Conservation (phyloP, 2,113 vertebrate species). For the Hassar affinis region DNA sequence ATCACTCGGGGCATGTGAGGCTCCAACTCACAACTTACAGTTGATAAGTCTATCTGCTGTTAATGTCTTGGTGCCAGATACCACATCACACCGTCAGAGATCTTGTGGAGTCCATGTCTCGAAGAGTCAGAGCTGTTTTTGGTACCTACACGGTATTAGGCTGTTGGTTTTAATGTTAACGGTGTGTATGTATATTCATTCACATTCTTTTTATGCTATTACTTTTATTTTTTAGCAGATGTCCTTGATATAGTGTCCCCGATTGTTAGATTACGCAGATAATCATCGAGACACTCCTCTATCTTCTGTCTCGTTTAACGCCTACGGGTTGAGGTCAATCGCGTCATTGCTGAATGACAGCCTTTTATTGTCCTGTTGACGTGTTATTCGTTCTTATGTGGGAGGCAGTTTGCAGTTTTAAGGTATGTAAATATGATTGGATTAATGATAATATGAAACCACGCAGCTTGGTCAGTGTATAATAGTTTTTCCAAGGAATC, state of each 20-base stretch:
- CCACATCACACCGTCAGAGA: no score
- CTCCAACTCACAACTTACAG: no score
- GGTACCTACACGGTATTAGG: no score
- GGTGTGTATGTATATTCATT: no score
- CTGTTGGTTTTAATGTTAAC: no score
- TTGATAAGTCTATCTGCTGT: no score
- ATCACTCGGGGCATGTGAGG: no score
- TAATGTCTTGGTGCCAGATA: no score
- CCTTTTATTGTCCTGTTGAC: background rate
- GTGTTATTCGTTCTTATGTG: background rate
- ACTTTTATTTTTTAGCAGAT: background rate
- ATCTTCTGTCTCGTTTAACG: conserved; percentile 15
- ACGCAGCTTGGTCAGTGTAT: background rate
- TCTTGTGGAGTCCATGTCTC: no score
- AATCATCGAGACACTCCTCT: background rate
- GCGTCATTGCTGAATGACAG: background rate
- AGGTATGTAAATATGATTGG: background rate
- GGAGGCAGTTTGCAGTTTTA: background rate
- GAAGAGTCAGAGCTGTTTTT: no score
- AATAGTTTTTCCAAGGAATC: background rate
- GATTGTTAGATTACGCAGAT: background rate
- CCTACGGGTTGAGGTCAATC: background rate
- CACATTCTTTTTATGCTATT: background rate
- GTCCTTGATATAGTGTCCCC: background rate
- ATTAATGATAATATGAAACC: background rate